Percentiles rank a stretch among this genome's conserved stretches.
Evolutionary conservation across 2,888 invertebrate genomes (phyloP).

Genomic region (Apamea epomidion): DNA sequence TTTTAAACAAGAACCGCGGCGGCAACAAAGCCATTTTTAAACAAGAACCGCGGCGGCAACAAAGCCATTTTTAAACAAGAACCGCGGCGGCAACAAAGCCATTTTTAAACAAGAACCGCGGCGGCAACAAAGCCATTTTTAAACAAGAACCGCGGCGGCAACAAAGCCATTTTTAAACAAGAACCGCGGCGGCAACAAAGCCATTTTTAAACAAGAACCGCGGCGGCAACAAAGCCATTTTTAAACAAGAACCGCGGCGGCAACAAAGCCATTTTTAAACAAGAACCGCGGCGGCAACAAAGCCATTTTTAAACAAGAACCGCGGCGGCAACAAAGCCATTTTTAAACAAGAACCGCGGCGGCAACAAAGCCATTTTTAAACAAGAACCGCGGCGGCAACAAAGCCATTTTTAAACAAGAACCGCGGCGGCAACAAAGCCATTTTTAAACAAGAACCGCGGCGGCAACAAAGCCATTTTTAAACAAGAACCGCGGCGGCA

Average conservation of each 20-base stretch:
- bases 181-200: conserved; percentile 43
- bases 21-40: conserved; percentile 48
- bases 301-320: conserved; percentile 40
- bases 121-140: conserved; percentile 46
- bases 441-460: conserved; percentile 36
- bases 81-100: conserved; percentile 42
- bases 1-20: conserved; percentile 25
- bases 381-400: conserved; percentile 40
- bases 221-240: conserved; percentile 45
- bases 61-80: conserved; percentile 43
- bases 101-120: conserved; percentile 36
- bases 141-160: conserved; percentile 29
- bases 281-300: conserved; percentile 43
- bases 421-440: conserved; percentile 42
- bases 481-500: conserved; percentile 29
- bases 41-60: conserved; percentile 40
- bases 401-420: conserved; percentile 43
- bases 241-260: conserved; percentile 23
- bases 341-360: conserved; percentile 35
- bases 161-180: conserved; percentile 49
- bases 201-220: conserved; percentile 35
- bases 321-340: conserved; percentile 40
- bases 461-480: conserved; percentile 46
- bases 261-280: conserved; percentile 50
- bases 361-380: conserved; percentile 48